Evolutionary conservation across 2,113 vertebrate species (phyloP), one percentile per base, ranked within the genome.

Genomic region (Channa maculata): DNA sequence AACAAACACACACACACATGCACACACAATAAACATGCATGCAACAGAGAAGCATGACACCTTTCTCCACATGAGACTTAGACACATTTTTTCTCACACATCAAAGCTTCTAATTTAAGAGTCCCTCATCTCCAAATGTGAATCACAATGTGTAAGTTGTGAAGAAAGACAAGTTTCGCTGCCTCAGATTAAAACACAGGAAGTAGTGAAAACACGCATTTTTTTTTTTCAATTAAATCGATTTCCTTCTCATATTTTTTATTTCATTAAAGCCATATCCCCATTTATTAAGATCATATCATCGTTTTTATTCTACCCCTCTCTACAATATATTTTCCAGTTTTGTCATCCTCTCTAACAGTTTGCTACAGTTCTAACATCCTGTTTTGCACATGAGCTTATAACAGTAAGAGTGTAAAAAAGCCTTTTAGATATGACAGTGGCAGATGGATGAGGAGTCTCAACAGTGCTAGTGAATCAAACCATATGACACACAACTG

Each of bases 91-190:
- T 41, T 86, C 77, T 88, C 90, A 90, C 88, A 88, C 86, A 86
- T 88, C 86, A 85, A 89, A 88, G 85, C 72, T 86, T 90, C 89
- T 92, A 92, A 92, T 90, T 93, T 79, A 68, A 92, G 88, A 77
- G 84, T 90, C 89, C 84, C 86, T 64, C 66, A 75, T 85, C 81
- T 82, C 81, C 65, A 65, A 89, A 86, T 51, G 73, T 79, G 81
- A 88, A 80, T 87, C 85, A 72, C 70, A 75, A 84, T 76, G 82
- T 82, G 60, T 84, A 83, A 86, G 84, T 87, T 69, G 81, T 84
- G 78, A 88, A 76, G 61, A 81, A 48, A 84, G 61, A 75, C 69
- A 61, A 65, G 63, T 77, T 80, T 79, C 13, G 46, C 70, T 60
- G 68, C 68, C 58, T 80, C 46, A 77, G 62, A 89, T 71, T 36